These are phyloP conservation scores for Sarcophaga variegata DNA, from an alignment of 2,888 invertebrate species.

Conservation along the genomic window DNA sequence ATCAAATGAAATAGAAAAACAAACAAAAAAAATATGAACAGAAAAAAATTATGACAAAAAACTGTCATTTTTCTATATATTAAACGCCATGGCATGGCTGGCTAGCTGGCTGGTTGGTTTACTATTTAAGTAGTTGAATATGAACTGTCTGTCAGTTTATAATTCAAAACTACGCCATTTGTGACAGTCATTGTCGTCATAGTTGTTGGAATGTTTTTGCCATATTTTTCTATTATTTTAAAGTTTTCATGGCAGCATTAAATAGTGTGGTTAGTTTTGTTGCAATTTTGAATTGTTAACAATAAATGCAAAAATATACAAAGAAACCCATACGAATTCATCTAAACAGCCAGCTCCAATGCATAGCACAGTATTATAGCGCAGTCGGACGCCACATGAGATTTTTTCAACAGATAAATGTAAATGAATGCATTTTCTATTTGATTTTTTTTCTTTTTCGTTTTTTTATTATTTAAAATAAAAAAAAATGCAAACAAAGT, in stretches of 20 bases:
- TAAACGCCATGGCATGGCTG: constrained; percentile 47
- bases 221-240: constrained; percentile 28
- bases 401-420: constrained; percentile 64
- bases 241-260: background rate
- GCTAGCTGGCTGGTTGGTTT: background rate
- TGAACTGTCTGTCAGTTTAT: constrained; percentile 70
- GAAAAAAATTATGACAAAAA: constrained; percentile 57
- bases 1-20: background rate
- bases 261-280: no score
- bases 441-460: constrained; percentile 36
- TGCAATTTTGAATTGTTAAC: constrained; percentile 58
- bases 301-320: constrained; percentile 31
- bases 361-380: background rate
- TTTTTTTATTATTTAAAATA: constrained; percentile 1
- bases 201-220: constrained; percentile 48
- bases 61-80: constrained; percentile 49
- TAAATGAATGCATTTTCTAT: constrained; percentile 64
- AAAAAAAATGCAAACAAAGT: constrained; percentile 25
- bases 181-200: constrained; percentile 69
- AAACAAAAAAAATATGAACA: background rate
- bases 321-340: constrained; percentile 14
- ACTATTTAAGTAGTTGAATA: constrained; percentile 62
- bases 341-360: background rate
- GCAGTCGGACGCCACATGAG: constrained; percentile 64
- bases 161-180: constrained; percentile 71